Conservation (phyloP, 1,140 invertebrate species). For the Drosophila insularis region DNA sequence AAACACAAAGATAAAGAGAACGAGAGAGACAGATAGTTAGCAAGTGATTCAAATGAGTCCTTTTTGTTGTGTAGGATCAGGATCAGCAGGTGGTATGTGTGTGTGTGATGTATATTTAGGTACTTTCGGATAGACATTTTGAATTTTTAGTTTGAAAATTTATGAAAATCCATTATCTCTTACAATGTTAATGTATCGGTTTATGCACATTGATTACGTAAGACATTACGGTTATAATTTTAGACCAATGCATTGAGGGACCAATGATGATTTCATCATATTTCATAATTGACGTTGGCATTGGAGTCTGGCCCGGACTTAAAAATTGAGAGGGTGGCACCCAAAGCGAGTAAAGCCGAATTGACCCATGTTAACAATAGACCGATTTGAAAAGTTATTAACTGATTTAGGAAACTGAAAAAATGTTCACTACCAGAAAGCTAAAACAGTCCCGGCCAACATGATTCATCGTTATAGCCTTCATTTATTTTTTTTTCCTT, state of each 20-base stretch:
- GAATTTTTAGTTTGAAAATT: neutral
- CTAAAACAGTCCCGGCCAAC: too few species aligned
- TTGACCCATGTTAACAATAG: too few species aligned
- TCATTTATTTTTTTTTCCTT: too few species aligned
- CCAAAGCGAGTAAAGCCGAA: too few species aligned
- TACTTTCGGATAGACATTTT: neutral
- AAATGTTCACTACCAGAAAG: too few species aligned
- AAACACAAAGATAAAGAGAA: neutral
- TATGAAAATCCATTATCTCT: too few species aligned
- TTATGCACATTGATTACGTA: neutral
- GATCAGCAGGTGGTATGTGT: constrained; percentile 1
- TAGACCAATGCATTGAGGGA: neutral
- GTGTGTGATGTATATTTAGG: too few species aligned
- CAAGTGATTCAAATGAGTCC: neutral
- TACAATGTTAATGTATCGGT: too few species aligned
- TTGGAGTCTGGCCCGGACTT: neutral
- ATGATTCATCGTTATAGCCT: too few species aligned
- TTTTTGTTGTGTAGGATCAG: neutral
- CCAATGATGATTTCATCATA: constrained; percentile 3
- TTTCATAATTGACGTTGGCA: neutral
- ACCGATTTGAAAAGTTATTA: too few species aligned
- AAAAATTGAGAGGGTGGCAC: neutral
- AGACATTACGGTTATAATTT: neutral
- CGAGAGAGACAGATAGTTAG: neutral
- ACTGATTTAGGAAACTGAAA: too few species aligned